Evolutionary conservation across 2,113 vertebrate genomes (phyloP), one percentile per base, ranked within the genome.

Genomic region (Willisornis vidua): DNA sequence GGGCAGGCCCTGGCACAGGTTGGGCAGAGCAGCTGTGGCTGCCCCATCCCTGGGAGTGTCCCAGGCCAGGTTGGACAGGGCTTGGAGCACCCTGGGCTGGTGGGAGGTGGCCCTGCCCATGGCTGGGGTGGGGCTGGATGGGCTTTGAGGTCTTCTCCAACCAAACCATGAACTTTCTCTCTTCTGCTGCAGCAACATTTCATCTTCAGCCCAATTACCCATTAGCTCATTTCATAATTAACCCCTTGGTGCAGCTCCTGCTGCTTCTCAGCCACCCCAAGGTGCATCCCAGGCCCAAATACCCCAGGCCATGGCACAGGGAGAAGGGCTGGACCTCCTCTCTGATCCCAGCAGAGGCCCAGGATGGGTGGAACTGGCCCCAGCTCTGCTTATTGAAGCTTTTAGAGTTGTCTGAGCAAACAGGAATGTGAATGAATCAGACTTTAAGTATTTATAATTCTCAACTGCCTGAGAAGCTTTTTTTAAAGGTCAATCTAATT

Each of bases 401-500:
- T 93, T 95, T 62, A 18, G 92, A 51, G 48, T 84, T 92, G 48
- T 68, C 93, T 92, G 83, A 77, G 81, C 80, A 83, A 94, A 81
- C 66, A 89, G 48, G 58, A 85, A 85, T 35, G 61, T 75, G 87
- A 87, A 86, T 92, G 79, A 96, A 82, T 90, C 83, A 87, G 83
- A 39, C 76, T 76, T 49, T 35, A 92, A 94, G 94, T 95, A 95
- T 97, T 97, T 97, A 96, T 95, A 95, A 74, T 94, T 88, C 94
- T 96, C 70, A 87, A 74, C 94, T 93, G 95, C 94, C 83, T 92
- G 86, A 95, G 97, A 97, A 97, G 94, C 97, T 97, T 93, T 97
- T 92, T 95, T 41, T 94, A 98, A 98, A 98, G 98, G 98, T 97
- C 97, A 98, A 73, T 78, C 98, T 98, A 96, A 97, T 98, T 97